Conservation (phyloP, 1,140 invertebrate species). For the Procambarus virginalis region DNA sequence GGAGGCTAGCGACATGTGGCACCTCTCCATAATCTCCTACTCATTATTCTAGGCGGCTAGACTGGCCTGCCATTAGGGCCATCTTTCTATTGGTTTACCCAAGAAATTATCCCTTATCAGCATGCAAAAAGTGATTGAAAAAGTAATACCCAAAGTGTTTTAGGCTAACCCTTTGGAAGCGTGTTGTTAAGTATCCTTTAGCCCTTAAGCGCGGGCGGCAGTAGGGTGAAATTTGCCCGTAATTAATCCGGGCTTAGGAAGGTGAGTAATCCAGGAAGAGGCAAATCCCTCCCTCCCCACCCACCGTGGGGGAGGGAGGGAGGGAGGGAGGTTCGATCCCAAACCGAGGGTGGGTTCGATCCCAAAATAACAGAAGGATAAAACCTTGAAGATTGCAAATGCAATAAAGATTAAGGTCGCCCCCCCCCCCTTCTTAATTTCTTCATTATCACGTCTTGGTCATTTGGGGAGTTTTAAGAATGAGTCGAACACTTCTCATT, state of each 20-base stretch:
- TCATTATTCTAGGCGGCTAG: constrained; percentile 62
- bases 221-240: constrained; percentile 8
- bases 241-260: constrained; percentile 30
- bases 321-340: not conserved
- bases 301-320: not conserved
- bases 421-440: constrained; percentile 33
- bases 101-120: constrained; percentile 58
- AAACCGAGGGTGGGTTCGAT: constrained; percentile 17
- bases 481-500: constrained; percentile 43
- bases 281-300: too few relatives aligned
- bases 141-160: constrained; percentile 65
- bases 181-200: constrained; percentile 32
- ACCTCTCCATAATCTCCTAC: constrained; percentile 33
- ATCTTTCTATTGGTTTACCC: constrained; percentile 59
- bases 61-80: constrained; percentile 55
- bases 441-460: constrained; percentile 59
- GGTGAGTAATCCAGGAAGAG: not conserved
- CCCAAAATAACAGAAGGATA: constrained; percentile 44
- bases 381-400: constrained; percentile 38
- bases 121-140: constrained; percentile 67
- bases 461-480: constrained; percentile 58
- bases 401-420: constrained; percentile 58
- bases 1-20: not conserved
- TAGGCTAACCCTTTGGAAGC: constrained; percentile 43
- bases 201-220: not conserved